A percentile compares a stretch with the other conserved stretches of the same genome.
Evolutionary conservation across 2,888 invertebrate species (phyloP).

Genomic region (Linyphia triangularis): DNA sequence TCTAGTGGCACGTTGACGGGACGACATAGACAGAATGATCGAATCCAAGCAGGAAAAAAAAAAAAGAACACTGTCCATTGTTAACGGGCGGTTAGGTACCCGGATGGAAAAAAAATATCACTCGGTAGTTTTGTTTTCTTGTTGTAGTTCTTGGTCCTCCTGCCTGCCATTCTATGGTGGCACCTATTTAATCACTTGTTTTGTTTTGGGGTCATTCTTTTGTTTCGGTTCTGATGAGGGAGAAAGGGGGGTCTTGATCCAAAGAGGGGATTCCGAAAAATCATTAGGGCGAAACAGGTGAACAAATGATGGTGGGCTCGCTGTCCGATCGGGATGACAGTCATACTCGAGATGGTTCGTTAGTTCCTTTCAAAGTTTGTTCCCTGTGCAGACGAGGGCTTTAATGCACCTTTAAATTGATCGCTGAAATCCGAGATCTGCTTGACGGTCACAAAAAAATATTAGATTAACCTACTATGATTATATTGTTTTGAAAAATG

Average conservation of each 20-base stretch:
- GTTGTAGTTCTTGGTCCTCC: neutral
- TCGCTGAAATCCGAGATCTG: too few species aligned
- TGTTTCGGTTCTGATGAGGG: constrained; percentile 28
- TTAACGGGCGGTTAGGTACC: constrained; percentile 42
- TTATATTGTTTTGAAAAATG: too few species aligned
- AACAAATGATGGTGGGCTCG: constrained; percentile 6
- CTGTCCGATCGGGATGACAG: constrained; percentile 27
- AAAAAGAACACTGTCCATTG: constrained; percentile 45
- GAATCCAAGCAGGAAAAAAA: constrained; percentile 7
- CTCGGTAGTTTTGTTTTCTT: constrained; percentile 20
- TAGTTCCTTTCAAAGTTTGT: neutral
- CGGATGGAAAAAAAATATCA: constrained; percentile 12
- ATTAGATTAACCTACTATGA: too few species aligned
- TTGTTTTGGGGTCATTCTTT: constrained; percentile 14
- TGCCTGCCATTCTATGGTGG: neutral
- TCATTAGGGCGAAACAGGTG: constrained; percentile 43
- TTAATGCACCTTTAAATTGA: neutral
- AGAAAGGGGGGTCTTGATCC: neutral
- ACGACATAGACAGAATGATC: constrained; percentile 25
- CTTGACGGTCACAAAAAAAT: too few species aligned
- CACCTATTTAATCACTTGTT: constrained; percentile 43
- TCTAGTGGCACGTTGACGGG: constrained; percentile 26
- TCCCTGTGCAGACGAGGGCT: neutral
- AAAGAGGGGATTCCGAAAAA: constrained; percentile 21
- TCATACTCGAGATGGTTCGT: neutral